Base-by-base conservation (phyloP, 2,113 vertebrate genomes). In the Scomber japonicus region DNA sequence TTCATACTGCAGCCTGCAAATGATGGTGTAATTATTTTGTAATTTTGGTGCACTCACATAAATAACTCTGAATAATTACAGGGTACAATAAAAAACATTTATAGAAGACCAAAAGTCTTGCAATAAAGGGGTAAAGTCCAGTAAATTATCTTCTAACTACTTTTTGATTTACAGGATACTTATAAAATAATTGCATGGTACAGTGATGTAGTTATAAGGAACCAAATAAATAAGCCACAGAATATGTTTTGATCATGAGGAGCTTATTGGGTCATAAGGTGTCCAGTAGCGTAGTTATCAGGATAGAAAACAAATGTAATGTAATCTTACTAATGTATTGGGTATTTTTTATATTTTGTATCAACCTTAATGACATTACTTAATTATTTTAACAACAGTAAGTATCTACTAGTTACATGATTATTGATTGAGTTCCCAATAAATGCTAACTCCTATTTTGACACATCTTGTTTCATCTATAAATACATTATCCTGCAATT, bases 41-140 rank as follows among this genome's bases (percentile, higher is more conserved):
- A 17, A 64, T 46, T 44, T 53, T 51, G 19, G 8, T 45, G 21
- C 24, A 19, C 19, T 44, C 40, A 14, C 40, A 12, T 24, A 40
- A 30, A 71, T 70, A 27, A n/a, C 11, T 53, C 19, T 27, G 57
- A 56, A 62, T 49, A 56, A n/a, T 55, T 46, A 61, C 3, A 8
- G 27, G 19, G 13, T 27, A 1, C 14, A 71, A 65, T 66, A 59
- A 70, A 59, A 70, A 53, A 65, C 35, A 19, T 53, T 77, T 69
- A 68, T 11, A 13, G 9, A 19, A 19, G 24, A 67, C 10, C 9
- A 9, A 11, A 61, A 31, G 1, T 45, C 35, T 9, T 46, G 12
- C 21, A 46, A 71, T 71, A 72, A 72, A 55, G 27, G 55, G 2
- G 14, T 45, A 46, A 69, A n/a, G 40, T 30, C 59, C 44, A 17